phyloP scores from a whole-genome alignment of 2,113 vertebrate genomes.

The Silurus meridionalis region DNA sequence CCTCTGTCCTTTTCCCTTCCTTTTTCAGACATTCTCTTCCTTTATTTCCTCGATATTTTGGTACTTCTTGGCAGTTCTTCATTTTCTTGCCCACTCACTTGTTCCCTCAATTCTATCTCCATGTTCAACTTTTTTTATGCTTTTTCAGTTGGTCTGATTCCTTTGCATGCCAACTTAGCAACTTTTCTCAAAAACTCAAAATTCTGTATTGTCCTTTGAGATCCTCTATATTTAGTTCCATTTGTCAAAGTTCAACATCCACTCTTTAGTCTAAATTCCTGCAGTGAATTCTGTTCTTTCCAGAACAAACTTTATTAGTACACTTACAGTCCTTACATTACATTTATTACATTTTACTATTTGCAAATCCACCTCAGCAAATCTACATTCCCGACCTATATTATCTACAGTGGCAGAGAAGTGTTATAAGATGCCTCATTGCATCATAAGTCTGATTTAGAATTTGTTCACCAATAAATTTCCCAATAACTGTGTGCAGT shows the following conservation, averaged over 20 bases:
- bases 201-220: constrained; percentile 65
- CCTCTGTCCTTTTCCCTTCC: neutral
- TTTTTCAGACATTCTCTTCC: constrained; percentile 22
- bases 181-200: constrained; percentile 56
- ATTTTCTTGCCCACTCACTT: neutral
- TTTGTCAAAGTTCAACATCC: neutral
- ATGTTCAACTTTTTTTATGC: constrained; percentile 49
- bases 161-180: constrained; percentile 65
- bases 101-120: neutral
- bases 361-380: neutral
- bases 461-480: constrained; percentile 1
- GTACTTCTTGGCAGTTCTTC: neutral
- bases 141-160: constrained; percentile 63
- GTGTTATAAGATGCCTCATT: neutral
- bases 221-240: constrained; percentile 22
- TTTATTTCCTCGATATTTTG: neutral
- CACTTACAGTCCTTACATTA: neutral
- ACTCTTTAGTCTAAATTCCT: neutral
- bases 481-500: neutral
- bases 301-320: neutral
- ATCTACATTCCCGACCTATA: neutral
- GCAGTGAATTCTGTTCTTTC: neutral
- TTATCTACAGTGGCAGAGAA: neutral
- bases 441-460: neutral
- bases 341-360: neutral